These are phyloP conservation scores for Monochamus alternatus DNA, from an alignment of 2,888 invertebrate species.

Conservation along the genomic window DNA sequence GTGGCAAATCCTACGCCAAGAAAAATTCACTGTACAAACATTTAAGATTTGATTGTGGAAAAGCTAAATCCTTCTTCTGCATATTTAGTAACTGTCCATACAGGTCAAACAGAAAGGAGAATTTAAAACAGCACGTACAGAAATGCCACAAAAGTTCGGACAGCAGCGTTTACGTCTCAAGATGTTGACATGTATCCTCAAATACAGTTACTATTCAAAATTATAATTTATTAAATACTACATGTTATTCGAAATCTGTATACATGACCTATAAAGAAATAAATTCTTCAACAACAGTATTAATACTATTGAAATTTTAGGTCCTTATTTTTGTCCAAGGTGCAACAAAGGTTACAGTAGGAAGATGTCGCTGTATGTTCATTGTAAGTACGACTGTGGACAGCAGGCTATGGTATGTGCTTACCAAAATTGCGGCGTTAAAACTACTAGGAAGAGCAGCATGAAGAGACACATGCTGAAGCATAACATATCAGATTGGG, in stretches of 20 bases:
- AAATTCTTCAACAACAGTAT: neutral
- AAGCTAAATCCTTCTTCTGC: conserved; percentile 42
- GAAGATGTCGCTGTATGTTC: conserved; percentile 43
- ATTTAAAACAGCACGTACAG: conserved; percentile 43
- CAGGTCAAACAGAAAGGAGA: conserved; percentile 44
- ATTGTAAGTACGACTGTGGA: conserved; percentile 51
- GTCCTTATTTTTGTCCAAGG: conserved; percentile 36
- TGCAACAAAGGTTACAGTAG: conserved; percentile 50
- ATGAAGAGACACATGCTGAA: conserved; percentile 53
- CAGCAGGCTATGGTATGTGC: conserved; percentile 41
- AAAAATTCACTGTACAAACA: conserved; percentile 48
- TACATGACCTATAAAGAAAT: too few relatives aligned
- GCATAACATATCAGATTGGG: conserved; percentile 48
- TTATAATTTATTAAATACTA: too few relatives aligned
- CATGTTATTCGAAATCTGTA: neutral
- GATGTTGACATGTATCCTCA: neutral
- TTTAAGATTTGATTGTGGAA: conserved; percentile 50
- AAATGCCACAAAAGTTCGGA: conserved; percentile 14
- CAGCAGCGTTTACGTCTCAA: conserved; percentile 2
- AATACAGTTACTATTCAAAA: too few relatives aligned
- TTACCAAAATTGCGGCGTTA: conserved; percentile 44
- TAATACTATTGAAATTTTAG: conserved; percentile 6
- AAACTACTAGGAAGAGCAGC: conserved; percentile 52
- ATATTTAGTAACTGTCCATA: conserved; percentile 38
- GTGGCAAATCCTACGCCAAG: conserved; percentile 46